phyloP scores from a whole-genome alignment of 1,140 invertebrate genomes.

The Drosophila serrata region DNA sequence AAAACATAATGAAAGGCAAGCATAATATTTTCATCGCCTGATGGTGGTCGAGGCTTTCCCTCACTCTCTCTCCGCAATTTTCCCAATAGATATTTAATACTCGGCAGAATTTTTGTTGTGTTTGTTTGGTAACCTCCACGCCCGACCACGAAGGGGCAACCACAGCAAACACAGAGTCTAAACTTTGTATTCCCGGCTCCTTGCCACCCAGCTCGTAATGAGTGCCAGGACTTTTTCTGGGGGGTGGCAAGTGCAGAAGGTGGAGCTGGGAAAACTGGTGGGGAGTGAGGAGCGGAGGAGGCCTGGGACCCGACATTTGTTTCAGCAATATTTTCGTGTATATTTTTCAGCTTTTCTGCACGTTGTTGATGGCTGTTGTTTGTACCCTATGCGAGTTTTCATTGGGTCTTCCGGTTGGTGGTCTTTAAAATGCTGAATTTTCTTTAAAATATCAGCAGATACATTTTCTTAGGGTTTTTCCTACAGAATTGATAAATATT shows the following conservation, averaged over 20 bases:
- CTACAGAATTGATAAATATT: too few species aligned
- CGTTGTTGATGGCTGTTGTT: conserved; percentile 69
- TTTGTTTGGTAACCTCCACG: conserved; percentile 15
- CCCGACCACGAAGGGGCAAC: conserved; percentile 46
- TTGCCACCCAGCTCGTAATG: conserved; percentile 59
- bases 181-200: conserved; percentile 52
- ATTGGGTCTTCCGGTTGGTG: not conserved
- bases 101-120: conserved; percentile 64
- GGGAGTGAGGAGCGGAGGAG: conserved; percentile 1
- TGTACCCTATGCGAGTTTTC: not conserved
- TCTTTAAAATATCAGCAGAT: too few species aligned
- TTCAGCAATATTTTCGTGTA: conserved; percentile 75
- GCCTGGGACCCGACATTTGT: conserved; percentile 59
- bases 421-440: not conserved
- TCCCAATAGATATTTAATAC: conserved; percentile 82
- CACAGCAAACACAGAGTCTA: conserved; percentile 69
- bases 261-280: not conserved
- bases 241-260: not conserved
- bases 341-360: conserved; percentile 72
- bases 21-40: conserved; percentile 51
- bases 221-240: conserved; percentile 39
- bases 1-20: conserved; percentile 68
- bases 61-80: conserved; percentile 46
- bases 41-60: conserved; percentile 25
- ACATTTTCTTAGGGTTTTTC: not conserved